These are phyloP conservation scores for Xiphophorus hellerii DNA, from an alignment of 2,113 vertebrate species.

Conservation along the genomic window DNA sequence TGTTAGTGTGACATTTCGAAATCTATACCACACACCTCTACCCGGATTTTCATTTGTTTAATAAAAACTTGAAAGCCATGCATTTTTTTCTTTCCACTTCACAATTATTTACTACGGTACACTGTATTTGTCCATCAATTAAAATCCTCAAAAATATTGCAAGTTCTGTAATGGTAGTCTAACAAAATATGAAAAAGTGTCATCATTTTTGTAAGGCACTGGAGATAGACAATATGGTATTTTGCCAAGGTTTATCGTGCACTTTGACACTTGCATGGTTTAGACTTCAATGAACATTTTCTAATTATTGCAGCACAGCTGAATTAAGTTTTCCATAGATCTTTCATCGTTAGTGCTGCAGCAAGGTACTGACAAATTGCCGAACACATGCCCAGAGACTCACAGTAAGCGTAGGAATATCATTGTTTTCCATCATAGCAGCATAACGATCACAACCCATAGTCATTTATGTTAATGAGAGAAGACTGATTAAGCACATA, in stretches of 20 bases:
- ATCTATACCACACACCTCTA: too few species aligned
- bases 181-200: too few species aligned
- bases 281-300: slow-evolving; percentile 71
- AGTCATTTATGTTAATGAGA: slow-evolving; percentile 99
- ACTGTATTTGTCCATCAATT: not conserved
- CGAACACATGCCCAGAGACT: slow-evolving; percentile 80
- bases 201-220: not conserved
- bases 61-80: too few species aligned
- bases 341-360: slow-evolving; percentile 80
- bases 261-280: slow-evolving; percentile 34
- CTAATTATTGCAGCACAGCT: slow-evolving; percentile 76
- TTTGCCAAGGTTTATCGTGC: slow-evolving; percentile 18
- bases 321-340: slow-evolving; percentile 76
- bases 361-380: slow-evolving; percentile 78
- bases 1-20: too few species aligned
- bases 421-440: slow-evolving; percentile 80
- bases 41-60: too few species aligned
- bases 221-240: not conserved
- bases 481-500: slow-evolving; percentile 98
- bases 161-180: too few species aligned
- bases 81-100: too few species aligned
- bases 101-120: too few species aligned
- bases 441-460: slow-evolving; percentile 87
- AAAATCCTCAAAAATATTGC: too few species aligned
- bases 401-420: slow-evolving; percentile 73